A percentile compares a stretch with the other conserved stretches of the same genome.
phyloP scores from a whole-genome alignment of 1,140 invertebrate genomes.

The Hirudo medicinalis region DNA sequence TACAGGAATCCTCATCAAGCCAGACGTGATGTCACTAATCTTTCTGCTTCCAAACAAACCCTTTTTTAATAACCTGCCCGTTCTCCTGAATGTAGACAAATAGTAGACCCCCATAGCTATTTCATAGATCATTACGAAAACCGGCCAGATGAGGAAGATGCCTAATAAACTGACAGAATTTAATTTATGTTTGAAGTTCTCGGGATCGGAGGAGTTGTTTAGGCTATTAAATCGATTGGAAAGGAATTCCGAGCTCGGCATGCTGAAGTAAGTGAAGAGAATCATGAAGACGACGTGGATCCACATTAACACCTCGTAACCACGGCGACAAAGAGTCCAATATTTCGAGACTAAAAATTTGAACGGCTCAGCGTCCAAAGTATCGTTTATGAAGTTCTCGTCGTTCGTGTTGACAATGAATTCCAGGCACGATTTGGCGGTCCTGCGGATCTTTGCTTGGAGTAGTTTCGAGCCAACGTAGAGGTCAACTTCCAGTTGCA shows the following conservation, averaged over 20 bases:
- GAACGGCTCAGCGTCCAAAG: constrained; percentile 20
- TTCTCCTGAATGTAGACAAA: neutral
- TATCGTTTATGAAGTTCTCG: constrained; percentile 13
- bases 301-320: constrained; percentile 18
- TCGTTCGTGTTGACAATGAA: constrained; percentile 18
- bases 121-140: neutral
- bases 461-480: too few species aligned
- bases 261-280: constrained; percentile 13
- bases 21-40: constrained; percentile 13
- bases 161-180: neutral
- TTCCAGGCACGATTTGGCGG: constrained; percentile 18
- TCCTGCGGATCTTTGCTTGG: neutral
- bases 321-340: constrained; percentile 22
- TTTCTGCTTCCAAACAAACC: constrained; percentile 1
- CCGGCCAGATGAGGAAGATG: constrained; percentile 12
- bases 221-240: neutral
- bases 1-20: constrained; percentile 5
- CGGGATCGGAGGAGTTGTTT: neutral
- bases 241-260: neutral
- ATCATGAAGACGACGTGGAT: constrained; percentile 24
- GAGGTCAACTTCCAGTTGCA: neutral
- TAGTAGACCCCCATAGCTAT: neutral
- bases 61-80: neutral
- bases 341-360: constrained; percentile 19
- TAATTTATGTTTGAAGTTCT: neutral